phyloP scores from a whole-genome alignment of 2,888 invertebrate genomes.

The Diploptera punctata region DNA sequence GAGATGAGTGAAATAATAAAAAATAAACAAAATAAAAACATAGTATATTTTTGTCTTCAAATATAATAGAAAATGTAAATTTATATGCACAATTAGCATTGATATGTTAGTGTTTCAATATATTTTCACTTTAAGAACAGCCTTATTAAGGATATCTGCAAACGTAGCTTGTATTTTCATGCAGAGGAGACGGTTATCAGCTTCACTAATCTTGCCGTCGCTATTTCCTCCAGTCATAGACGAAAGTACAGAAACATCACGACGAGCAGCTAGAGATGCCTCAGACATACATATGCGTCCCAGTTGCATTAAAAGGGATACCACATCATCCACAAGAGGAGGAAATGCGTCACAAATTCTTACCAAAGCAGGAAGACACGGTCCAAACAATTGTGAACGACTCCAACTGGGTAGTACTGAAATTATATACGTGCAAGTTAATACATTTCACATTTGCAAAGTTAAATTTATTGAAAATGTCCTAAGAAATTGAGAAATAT shows the following conservation, averaged over 20 bases:
- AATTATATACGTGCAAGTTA: slow-evolving; percentile 43
- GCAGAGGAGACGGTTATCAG: slow-evolving; percentile 50
- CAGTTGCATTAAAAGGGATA: slow-evolving; percentile 82
- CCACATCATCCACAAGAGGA: slow-evolving; percentile 87
- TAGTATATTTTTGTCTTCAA: too few species aligned
- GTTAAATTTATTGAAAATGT: too few species aligned
- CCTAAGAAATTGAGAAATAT: too few species aligned
- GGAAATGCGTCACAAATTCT: slow-evolving; percentile 92
- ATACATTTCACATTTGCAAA: background rate
- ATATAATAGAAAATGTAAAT: too few species aligned
- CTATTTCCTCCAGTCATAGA: background rate
- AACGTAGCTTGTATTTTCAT: slow-evolving; percentile 56
- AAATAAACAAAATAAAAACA: too few species aligned
- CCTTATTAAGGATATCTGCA: slow-evolving; percentile 53
- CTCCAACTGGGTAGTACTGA: slow-evolving; percentile 79
- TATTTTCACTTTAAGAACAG: slow-evolving; percentile 53
- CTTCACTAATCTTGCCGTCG: slow-evolving; percentile 25
- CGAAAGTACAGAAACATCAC: background rate
- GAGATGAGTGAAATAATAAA: too few species aligned
- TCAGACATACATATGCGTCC: slow-evolving; percentile 87
- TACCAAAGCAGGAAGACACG: slow-evolving; percentile 84
- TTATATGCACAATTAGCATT: too few species aligned
- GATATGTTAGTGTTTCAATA: too few species aligned
- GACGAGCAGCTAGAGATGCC: slow-evolving; percentile 64
- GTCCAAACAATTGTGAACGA: slow-evolving; percentile 81